Percentiles rank a stretch among this genome's conserved stretches.
These are phyloP conservation scores for Falco biarmicus DNA, from an alignment of 2,797 vertebrate species.

Conservation along the genomic window DNA sequence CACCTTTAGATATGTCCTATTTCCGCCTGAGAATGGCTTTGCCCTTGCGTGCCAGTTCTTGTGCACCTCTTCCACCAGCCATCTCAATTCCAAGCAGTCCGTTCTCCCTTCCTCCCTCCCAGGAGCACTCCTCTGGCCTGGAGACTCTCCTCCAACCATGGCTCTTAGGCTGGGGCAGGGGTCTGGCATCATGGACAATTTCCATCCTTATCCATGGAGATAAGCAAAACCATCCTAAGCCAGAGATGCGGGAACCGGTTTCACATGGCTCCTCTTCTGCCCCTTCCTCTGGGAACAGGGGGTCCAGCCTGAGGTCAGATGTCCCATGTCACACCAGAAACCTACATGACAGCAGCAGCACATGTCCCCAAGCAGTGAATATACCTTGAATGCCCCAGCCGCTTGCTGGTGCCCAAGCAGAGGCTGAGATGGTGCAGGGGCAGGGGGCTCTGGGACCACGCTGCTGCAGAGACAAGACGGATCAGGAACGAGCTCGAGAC, in stretches of 20 bases:
- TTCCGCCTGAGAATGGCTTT: neutral
- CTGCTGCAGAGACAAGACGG: neutral
- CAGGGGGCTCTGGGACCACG: fast-evolving
- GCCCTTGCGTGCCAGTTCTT: neutral
- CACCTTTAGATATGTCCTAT: neutral
- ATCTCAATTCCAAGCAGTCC: neutral
- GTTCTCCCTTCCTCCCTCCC: neutral
- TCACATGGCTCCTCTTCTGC: neutral
- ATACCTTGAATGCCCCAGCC: neutral
- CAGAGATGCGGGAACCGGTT: neutral
- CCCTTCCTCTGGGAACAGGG: neutral
- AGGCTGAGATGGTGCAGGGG: neutral
- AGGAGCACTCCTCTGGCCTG: neutral
- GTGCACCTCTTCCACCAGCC: neutral
- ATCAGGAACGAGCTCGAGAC: neutral
- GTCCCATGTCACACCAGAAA: neutral
- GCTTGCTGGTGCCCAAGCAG: neutral
- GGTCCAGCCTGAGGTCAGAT: neutral
- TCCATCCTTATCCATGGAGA: neutral
- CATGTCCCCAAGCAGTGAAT: neutral
- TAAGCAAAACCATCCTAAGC: neutral
- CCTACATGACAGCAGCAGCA: neutral
- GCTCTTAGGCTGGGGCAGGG: neutral
- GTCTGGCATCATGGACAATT: neutral
- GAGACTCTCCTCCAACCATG: neutral